Conservation (phyloP, 2,113 vertebrate genomes). For the Ancistrus triradiatus region DNA sequence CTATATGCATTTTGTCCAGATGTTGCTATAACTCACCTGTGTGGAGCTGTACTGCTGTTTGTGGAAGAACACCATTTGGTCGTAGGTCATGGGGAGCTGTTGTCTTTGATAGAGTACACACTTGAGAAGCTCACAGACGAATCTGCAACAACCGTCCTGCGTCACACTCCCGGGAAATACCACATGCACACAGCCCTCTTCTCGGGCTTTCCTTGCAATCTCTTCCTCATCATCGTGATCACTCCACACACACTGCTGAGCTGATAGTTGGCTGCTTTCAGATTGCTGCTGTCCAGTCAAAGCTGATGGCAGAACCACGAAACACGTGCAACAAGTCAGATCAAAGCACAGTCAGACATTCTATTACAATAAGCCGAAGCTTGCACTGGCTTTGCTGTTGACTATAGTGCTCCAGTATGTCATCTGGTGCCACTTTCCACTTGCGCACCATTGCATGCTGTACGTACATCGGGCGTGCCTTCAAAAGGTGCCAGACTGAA, state of each 20-base stretch:
- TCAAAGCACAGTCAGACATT: too few species aligned
- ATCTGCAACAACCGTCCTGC: constrained; percentile 80
- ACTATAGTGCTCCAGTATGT: too few species aligned
- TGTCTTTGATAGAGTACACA: constrained; percentile 89
- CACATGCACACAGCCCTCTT: constrained; percentile 71
- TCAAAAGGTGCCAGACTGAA: too few species aligned
- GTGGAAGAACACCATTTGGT: constrained; percentile 81
- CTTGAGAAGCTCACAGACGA: constrained; percentile 88
- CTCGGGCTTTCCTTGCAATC: constrained; percentile 51
- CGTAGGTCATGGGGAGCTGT: constrained; percentile 91
- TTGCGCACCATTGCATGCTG: too few species aligned
- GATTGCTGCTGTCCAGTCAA: neutral
- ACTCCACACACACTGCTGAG: constrained; percentile 23
- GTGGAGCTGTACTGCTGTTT: constrained; percentile 58
- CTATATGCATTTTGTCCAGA: too few species aligned
- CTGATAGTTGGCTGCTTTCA: neutral
- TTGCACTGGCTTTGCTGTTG: too few species aligned
- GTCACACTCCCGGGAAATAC: constrained; percentile 79
- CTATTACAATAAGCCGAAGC: too few species aligned
- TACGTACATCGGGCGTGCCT: too few species aligned
- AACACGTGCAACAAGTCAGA: too few species aligned
- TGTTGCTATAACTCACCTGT: too few species aligned
- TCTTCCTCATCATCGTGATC: constrained; percentile 56
- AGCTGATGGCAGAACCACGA: neutral
- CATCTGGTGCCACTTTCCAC: too few species aligned